Conservation (phyloP, 2,888 invertebrate genomes). For the Prosopocoilus inquinatus region DNA sequence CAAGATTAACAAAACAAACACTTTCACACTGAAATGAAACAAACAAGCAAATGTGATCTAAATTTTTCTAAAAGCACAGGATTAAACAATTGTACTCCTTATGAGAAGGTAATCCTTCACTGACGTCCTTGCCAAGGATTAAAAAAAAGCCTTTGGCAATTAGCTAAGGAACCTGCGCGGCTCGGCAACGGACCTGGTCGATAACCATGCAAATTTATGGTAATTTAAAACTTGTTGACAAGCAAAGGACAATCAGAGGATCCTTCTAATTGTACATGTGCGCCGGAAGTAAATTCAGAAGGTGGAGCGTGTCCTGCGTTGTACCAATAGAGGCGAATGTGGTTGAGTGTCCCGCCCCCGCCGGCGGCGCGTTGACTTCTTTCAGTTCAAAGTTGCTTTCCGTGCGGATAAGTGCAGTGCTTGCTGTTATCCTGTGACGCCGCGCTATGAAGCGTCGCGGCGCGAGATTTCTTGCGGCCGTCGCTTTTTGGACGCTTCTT, state of each 20-base stretch:
- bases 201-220: neutral
- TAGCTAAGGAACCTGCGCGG: neutral
- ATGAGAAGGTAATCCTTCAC: no score
- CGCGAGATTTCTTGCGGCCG: conserved; percentile 43
- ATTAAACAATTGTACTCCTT: no score
- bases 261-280: conserved; percentile 24
- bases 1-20: no score
- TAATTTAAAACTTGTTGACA: conserved; percentile 7
- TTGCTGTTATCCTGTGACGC: conserved; percentile 28
- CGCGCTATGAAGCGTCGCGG: conserved; percentile 46
- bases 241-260: conserved; percentile 5
- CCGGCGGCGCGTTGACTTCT: conserved; percentile 25
- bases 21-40: no score
- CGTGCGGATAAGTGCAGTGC: conserved; percentile 35
- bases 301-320: conserved; percentile 24
- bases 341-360: conserved; percentile 28
- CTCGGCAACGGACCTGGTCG: neutral
- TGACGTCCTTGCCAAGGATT: no score
- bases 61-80: no score
- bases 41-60: no score
- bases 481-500: conserved; percentile 44
- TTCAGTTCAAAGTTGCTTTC: conserved; percentile 35
- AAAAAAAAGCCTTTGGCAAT: no score
- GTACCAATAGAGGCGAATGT: conserved; percentile 23
- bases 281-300: conserved; percentile 25